Evolutionary conservation across 2,888 invertebrate species (phyloP).

Genomic region (Trichacis sp.): DNA sequence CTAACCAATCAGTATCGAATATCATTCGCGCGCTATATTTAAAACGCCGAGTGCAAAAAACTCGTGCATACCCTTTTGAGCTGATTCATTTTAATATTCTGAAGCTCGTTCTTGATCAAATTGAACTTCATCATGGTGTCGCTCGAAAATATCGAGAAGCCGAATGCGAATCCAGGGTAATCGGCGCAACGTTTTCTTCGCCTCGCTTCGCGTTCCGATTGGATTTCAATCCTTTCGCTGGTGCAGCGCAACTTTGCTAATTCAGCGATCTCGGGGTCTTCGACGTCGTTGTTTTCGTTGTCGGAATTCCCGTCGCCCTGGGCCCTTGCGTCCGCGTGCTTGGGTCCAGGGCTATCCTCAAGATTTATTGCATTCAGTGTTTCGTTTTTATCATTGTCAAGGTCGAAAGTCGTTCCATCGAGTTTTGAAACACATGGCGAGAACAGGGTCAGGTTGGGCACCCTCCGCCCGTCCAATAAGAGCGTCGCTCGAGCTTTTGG

Average conservation of each 20-base stretch:
- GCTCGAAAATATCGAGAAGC: conserved; percentile 92
- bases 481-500: no score
- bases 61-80: conserved; percentile 89
- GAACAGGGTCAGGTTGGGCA: no score
- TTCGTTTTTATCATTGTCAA: no score
- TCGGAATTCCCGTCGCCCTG: conserved; percentile 65
- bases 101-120: conserved; percentile 95
- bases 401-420: no score
- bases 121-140: conserved; percentile 98
- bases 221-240: conserved; percentile 89
- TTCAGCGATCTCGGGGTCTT: conserved; percentile 84
- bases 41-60: no score
- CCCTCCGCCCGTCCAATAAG: no score
- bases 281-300: conserved; percentile 67
- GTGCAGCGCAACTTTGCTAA: conserved; percentile 88
- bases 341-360: conserved; percentile 53
- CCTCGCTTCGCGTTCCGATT: conserved; percentile 85
- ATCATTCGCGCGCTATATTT: no score
- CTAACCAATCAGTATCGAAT: no score
- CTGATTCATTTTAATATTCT: conserved; percentile 97
- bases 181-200: conserved; percentile 86
- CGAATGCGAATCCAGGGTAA: conserved; percentile 92
- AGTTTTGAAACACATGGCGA: no score
- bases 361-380: conserved; percentile 50
- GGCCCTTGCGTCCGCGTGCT: conserved; percentile 69